Evolutionary conservation across 2,888 invertebrate species (phyloP).

Genomic region (Pyrrhia umbra): DNA sequence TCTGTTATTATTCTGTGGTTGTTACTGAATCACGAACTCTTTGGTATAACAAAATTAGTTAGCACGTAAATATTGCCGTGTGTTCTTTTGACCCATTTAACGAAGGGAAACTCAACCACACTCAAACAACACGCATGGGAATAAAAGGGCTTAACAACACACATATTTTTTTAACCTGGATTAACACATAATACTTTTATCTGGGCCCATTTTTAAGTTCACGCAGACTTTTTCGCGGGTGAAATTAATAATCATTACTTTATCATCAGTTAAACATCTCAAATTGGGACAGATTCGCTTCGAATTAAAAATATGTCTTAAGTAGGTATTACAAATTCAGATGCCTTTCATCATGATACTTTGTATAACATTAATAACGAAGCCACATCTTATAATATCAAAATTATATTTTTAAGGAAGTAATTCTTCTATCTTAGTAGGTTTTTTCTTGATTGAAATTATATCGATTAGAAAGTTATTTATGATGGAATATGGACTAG

Average conservation of each 20-base stretch:
- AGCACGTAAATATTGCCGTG: conserved; percentile 12
- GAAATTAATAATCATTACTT: conserved; percentile 10
- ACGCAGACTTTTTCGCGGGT: neutral
- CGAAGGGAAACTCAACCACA: neutral
- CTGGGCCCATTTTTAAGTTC: too few species aligned
- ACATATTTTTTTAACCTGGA: too few species aligned
- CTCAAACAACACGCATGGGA: conserved; percentile 15
- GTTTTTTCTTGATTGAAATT: neutral
- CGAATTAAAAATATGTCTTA: neutral
- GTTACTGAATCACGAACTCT: neutral
- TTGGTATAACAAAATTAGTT: neutral
- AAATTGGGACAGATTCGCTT: neutral
- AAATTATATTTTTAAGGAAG: neutral
- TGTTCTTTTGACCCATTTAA: conserved; percentile 6
- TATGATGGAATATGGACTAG: too few species aligned
- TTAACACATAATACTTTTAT: too few species aligned
- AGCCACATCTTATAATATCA: neutral
- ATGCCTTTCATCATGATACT: neutral
- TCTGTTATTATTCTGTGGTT: neutral
- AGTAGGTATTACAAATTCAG: neutral
- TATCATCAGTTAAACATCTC: neutral
- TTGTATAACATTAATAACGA: neutral
- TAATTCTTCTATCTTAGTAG: too few species aligned
- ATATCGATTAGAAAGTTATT: too few species aligned
- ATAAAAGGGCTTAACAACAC: conserved; percentile 4